phyloP scores from a whole-genome alignment of 2,797 vertebrate species.

The Myiothlypis coronata region DNA sequence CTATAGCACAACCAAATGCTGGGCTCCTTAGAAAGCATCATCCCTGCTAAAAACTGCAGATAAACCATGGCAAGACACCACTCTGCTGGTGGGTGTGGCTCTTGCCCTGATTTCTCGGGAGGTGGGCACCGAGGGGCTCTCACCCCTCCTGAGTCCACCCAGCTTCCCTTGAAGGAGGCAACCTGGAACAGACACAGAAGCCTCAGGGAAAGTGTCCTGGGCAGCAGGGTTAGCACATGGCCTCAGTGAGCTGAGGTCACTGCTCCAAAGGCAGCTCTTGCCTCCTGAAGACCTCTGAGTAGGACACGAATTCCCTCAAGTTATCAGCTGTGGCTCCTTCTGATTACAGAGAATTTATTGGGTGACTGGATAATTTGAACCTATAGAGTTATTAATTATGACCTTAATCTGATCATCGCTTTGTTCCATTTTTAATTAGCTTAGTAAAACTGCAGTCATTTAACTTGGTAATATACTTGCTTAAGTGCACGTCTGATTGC shows the following conservation, averaged over 20 bases:
- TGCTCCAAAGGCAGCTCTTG: background rate
- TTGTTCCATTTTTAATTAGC: constrained; percentile 66
- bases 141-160: accelerated
- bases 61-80: background rate
- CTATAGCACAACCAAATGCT: accelerated
- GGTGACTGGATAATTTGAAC: constrained; percentile 39
- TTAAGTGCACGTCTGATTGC: constrained; percentile 37
- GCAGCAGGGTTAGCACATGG: accelerated
- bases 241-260: background rate
- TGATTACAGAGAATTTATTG: constrained; percentile 24
- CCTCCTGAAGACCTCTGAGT: background rate
- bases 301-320: background rate
- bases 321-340: background rate
- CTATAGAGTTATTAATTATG: constrained; percentile 58
- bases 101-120: background rate
- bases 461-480: constrained; percentile 33
- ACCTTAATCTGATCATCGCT: constrained; percentile 58
- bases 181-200: background rate
- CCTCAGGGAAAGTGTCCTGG: background rate
- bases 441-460: constrained; percentile 47
- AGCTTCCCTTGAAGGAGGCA: background rate
- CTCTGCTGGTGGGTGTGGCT: background rate
- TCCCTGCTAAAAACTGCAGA: background rate
- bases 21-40: background rate
- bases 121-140: background rate